Base-by-base conservation (phyloP, 2,797 vertebrate genomes). In the Notolepis coatsorum region DNA sequence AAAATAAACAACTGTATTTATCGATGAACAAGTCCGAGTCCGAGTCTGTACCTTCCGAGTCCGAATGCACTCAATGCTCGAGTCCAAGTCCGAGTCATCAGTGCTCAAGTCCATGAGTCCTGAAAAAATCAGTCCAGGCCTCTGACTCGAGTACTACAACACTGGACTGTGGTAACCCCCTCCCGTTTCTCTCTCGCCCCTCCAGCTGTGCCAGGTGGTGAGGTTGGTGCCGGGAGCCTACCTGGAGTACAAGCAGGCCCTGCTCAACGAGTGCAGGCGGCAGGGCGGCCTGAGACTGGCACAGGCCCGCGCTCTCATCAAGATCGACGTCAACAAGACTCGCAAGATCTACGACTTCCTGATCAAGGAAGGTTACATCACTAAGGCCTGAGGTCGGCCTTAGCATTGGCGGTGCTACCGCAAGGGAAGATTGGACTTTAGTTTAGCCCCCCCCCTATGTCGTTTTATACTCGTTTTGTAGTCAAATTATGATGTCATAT, bases 321-420 rank as follows among this genome's bases (percentile, higher is more conserved):
- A 99, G 92, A 99, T 99, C 65, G 98, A 99, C 1, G 97, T 99
- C 84, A 99, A 99, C 92, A 99, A 99, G 89, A 99, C 98, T 0
- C 93, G 98, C 71, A 99, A 99, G 87, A 98, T 99, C 89, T 99
- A 99, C 8, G 97, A 99, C 80, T 99, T 99, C 88, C 94, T 99
- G 10, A 95, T 99, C 87, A 95, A 96, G 81, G 97, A 99, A 85
- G 98, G 96, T 21, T 94, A 95, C 91, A 98, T 99, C 88, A 97
- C 94, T 2, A 96, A 99, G 83, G 95, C 95, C 49, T 98, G n/a
- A 92, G 67, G 60, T 4, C 10, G 18, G 9, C 17, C 3, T 0
- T 5, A 58, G 33, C 10, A 0, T 17, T 10, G 15, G 15, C 31
- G 27, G n/a, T 41, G n/a, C 42, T 39, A 21, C 5, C 27, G 9